Conservation (phyloP, 2,888 invertebrate genomes). For the Hydropsyche betteni region DNA sequence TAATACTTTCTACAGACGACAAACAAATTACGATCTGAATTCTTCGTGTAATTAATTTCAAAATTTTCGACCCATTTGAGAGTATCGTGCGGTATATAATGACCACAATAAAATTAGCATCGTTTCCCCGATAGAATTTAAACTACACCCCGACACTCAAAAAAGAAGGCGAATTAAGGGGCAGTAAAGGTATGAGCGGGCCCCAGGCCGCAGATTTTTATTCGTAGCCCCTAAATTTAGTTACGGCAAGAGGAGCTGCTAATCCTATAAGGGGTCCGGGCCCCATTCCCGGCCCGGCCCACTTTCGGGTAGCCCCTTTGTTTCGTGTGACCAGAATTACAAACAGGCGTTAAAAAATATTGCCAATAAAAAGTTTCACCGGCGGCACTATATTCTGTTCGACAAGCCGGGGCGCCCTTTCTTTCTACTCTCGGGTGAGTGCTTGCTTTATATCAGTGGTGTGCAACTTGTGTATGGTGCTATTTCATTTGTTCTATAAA, state of each 20-base stretch:
- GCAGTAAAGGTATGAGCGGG: not conserved
- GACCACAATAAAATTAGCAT: too few species aligned
- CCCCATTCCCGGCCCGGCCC: constrained; percentile 15
- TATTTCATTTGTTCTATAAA: too few species aligned
- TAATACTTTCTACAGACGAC: too few species aligned
- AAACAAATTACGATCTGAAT: too few species aligned
- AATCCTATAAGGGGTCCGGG: constrained; percentile 25
- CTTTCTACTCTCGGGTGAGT: too few species aligned
- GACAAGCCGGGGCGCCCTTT: constrained; percentile 46
- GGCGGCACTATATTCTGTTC: constrained; percentile 52
- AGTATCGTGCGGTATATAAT: too few species aligned
- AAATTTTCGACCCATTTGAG: too few species aligned
- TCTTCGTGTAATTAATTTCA: too few species aligned
- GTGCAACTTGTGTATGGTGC: too few species aligned
- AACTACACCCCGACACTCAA: not conserved
- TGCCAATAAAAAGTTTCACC: constrained; percentile 53
- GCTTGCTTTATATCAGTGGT: too few species aligned
- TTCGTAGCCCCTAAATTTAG: constrained; percentile 38
- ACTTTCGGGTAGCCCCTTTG: constrained; percentile 46
- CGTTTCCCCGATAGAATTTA: too few species aligned
- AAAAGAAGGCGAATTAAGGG: not conserved
- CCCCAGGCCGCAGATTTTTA: constrained; percentile 34
- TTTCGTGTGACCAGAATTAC: constrained; percentile 52
- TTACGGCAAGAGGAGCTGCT: constrained; percentile 35
- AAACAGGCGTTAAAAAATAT: constrained; percentile 53